phyloP scores from a whole-genome alignment of 1,140 invertebrate species.

The Mizuhopecten yessoensis region DNA sequence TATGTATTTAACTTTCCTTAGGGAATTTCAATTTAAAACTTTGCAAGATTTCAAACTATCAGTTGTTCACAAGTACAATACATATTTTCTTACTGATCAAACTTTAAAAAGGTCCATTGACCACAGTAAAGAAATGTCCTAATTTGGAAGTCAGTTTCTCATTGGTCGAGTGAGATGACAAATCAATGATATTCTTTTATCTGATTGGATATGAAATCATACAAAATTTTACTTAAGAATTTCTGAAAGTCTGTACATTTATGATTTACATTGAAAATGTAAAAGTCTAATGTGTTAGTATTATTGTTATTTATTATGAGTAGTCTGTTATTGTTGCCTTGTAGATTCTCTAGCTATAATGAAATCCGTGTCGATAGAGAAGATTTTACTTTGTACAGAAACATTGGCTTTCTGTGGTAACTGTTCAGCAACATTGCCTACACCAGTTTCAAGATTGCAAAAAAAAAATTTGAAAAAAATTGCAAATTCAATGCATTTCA shows the following conservation, averaged over 20 bases:
- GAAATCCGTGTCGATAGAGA: not conserved
- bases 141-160: not conserved
- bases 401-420: not conserved
- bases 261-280: slow-evolving; percentile 35
- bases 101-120: not conserved
- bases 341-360: not conserved
- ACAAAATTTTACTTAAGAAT: not conserved
- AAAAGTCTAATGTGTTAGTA: not conserved
- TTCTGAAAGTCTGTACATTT: not conserved
- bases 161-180: not conserved
- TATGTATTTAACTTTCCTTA: not conserved
- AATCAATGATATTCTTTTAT: not conserved
- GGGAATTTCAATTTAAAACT: not conserved
- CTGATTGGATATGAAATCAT: not conserved
- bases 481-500: not conserved
- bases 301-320: not conserved
- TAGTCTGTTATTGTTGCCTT: slow-evolving; percentile 11
- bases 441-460: not conserved
- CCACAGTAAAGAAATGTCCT: not conserved
- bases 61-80: not conserved
- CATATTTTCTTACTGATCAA: not conserved
- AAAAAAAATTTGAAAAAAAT: not conserved
- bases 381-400: not conserved
- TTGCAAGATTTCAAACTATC: not conserved
- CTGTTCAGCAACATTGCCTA: not conserved